Evolutionary conservation across 2,113 vertebrate species (phyloP), one percentile per base, ranked within the genome.

Genomic region (Oncorhynchus nerka): DNA sequence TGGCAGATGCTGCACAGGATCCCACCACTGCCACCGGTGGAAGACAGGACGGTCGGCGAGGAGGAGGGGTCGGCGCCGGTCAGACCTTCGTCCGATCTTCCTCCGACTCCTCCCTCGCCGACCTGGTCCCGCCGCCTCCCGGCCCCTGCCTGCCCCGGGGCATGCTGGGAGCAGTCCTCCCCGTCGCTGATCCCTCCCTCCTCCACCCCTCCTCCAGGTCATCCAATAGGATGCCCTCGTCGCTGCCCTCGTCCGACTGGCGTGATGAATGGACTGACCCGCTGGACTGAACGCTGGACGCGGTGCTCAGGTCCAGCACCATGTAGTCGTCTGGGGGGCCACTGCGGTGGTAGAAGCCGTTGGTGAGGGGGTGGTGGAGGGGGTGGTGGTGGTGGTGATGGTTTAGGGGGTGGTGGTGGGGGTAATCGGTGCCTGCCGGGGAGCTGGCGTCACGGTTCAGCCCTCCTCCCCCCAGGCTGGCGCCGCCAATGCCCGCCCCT

Each of bases 1-100:
- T 97, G 96, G 93, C 98, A 99, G 91, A 99, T 98, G 93, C 94
- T 97, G 94, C 98, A 99, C 90, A 97, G 94, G 91, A 99, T 96
- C 89, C 97, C 97, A 80, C 95, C 94, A 87, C 94, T 95, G 81
- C 93, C 93, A 57, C 92, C 92, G 92, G 90, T 90, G 15, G 92
- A 92, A 90, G 96, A 88, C 26, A 93, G 94, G 88, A 93, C 93
- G 89, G 95, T 93, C 70, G 96, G 94, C 48, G 91, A 91, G 77
- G 91, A 89, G 77, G 89, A 88, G 26, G 85, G 70, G 32, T 81
- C 81, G 7, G 71, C 24, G 3, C 20, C n/a, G n/a, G n/a, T 22
- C 59, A 62, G 59, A 62, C n/a, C 59, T 22, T 62, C 59, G 59
- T 85, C 86, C 84, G 85, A 61, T 26, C 76, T 71, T 86, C 70